These are phyloP conservation scores for Dicyrtomina minuta DNA, from an alignment of 2,888 invertebrate genomes.

Conservation along the genomic window DNA sequence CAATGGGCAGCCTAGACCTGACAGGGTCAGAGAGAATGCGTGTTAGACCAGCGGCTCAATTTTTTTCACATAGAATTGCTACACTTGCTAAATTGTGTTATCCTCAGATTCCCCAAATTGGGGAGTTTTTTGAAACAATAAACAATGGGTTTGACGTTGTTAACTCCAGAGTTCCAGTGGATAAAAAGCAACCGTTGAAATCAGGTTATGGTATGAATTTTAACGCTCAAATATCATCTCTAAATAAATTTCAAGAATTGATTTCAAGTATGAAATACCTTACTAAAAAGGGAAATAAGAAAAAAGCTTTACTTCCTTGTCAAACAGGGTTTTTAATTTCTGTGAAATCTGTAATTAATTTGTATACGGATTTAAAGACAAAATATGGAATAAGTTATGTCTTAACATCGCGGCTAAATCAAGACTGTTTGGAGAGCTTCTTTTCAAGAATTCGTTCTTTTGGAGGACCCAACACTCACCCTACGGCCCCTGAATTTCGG, in stretches of 20 bases:
- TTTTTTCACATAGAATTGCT: slow-evolving; percentile 33
- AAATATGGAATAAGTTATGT: slow-evolving; percentile 9
- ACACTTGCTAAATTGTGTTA: slow-evolving; percentile 12
- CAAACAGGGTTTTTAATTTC: slow-evolving; percentile 30
- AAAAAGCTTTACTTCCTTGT: slow-evolving; percentile 22
- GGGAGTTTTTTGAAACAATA: slow-evolving; percentile 32
- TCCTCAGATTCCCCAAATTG: slow-evolving; percentile 2
- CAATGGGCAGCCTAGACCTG: not conserved
- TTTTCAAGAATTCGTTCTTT: slow-evolving; percentile 22
- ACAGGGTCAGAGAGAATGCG: slow-evolving; percentile 36
- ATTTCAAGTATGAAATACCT: slow-evolving; percentile 12
- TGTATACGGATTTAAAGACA: not conserved
- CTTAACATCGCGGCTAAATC: slow-evolving; percentile 15
- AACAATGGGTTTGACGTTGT: slow-evolving; percentile 37
- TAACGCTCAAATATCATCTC: not conserved
- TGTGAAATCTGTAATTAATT: slow-evolving; percentile 1
- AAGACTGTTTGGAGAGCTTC: slow-evolving; percentile 29
- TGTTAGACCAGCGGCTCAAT: slow-evolving; percentile 35
- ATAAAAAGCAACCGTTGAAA: slow-evolving; percentile 10
- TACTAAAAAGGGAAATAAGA: slow-evolving; percentile 16
- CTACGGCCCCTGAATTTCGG: slow-evolving; percentile 13
- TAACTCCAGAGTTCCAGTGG: slow-evolving; percentile 30
- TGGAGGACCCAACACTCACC: slow-evolving; percentile 15
- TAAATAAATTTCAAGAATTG: not conserved
- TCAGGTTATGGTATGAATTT: slow-evolving; percentile 18